Conservation (phyloP, 1,140 invertebrate genomes). For the Mylabris phalerata region DNA sequence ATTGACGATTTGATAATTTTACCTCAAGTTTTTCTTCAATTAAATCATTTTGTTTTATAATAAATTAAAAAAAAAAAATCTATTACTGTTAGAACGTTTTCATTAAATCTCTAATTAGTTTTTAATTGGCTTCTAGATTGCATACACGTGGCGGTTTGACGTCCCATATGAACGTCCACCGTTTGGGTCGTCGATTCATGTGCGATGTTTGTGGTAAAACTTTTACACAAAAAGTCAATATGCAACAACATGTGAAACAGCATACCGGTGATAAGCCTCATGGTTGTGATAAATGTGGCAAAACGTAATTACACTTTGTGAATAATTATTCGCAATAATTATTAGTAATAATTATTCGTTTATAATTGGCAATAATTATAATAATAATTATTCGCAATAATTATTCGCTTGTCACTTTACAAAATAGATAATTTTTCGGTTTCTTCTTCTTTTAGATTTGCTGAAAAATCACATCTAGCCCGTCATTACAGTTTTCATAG, state of each 20-base stretch:
- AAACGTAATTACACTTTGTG: conserved; percentile 27
- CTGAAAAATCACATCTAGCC: conserved; percentile 46
- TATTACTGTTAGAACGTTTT: no score
- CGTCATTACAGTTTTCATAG: conserved; percentile 47
- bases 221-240: conserved; percentile 49
- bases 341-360: no score
- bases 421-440: no score
- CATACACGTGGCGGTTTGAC: conserved; percentile 45
- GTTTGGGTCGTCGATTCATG: conserved; percentile 43
- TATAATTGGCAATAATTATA: no score
- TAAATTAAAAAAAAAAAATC: no score
- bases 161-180: conserved; percentile 47
- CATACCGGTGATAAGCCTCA: conserved; percentile 73
- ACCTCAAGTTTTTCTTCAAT: no score
- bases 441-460: conserved; percentile 38
- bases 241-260: conserved; percentile 53
- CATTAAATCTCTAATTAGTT: neutral
- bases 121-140: conserved; percentile 35
- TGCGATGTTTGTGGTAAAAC: conserved; percentile 48
- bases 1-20: neutral
- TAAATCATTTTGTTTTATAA: no score
- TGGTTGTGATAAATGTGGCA: conserved; percentile 57
- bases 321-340: no score
- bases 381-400: no score
- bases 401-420: no score